Conservation (phyloP, 2,888 invertebrate genomes). For the Netelia fuscicornis region DNA sequence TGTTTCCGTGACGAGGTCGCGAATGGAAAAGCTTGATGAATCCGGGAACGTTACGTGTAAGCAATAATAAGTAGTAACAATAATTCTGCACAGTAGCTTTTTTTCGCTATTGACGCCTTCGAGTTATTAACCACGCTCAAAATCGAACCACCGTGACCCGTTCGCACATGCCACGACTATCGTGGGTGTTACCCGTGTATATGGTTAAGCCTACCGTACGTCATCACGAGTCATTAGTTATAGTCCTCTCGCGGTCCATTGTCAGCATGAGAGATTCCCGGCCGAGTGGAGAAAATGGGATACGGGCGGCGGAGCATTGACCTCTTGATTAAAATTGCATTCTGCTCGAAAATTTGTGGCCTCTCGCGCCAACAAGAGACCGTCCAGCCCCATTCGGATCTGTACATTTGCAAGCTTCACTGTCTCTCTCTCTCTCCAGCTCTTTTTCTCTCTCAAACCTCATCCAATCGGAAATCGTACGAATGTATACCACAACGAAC, state of each 20-base stretch:
- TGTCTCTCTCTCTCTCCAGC: neutral
- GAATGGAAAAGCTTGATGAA: no score
- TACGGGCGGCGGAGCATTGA: neutral
- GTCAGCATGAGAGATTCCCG: neutral
- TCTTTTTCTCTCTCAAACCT: neutral
- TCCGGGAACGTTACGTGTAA: no score
- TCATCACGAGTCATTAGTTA: conserved; percentile 2
- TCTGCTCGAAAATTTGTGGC: conserved; percentile 17
- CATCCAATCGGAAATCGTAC: neutral
- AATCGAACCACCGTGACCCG: no score
- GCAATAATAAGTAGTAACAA: no score
- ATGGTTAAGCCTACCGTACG: neutral
- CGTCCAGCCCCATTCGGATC: neutral
- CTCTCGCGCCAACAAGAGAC: neutral
- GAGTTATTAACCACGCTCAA: no score
- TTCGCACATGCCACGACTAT: neutral
- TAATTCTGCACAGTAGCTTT: no score
- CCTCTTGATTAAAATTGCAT: conserved; percentile 37
- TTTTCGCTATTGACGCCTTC: no score
- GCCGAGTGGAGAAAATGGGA: neutral
- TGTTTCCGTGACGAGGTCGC: no score
- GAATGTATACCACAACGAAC: neutral
- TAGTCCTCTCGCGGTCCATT: conserved; percentile 7
- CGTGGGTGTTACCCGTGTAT: neutral
- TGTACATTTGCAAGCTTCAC: neutral